A percentile compares a stretch with the other conserved stretches of the same genome.
These are phyloP conservation scores for Calliopum simillimum DNA, from an alignment of 2,888 invertebrate genomes.

Conservation along the genomic window DNA sequence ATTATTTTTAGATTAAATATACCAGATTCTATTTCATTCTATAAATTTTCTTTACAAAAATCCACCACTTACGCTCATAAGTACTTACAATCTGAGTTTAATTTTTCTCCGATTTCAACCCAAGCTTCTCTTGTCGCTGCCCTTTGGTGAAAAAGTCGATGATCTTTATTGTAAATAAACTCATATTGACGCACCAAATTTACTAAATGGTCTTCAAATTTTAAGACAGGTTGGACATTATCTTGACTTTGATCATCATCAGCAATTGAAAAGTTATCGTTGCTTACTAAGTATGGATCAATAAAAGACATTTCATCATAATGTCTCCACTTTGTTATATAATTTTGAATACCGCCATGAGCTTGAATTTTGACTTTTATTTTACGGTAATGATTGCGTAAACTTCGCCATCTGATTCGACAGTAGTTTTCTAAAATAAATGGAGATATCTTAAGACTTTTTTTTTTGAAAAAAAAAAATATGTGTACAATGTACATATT, in stretches of 20 bases:
- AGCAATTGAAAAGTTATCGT: not conserved
- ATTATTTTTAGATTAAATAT: too few relatives aligned
- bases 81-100: constrained; percentile 2
- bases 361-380: not conserved
- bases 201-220: constrained; percentile 12
- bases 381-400: not conserved
- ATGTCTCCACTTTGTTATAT: constrained; percentile 17
- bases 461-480: not conserved
- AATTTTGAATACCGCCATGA: constrained; percentile 1
- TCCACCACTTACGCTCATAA: too few relatives aligned
- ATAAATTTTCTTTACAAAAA: too few relatives aligned
- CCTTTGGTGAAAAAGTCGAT: constrained; percentile 3
- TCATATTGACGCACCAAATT: constrained; percentile 14
- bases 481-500: too few relatives aligned
- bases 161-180: not conserved
- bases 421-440: not conserved
- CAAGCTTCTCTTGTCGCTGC: constrained; percentile 1
- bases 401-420: not conserved
- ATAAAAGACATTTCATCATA: constrained; percentile 16
- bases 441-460: not conserved
- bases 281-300: not conserved
- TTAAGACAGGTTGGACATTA: not conserved
- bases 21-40: not conserved
- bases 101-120: not conserved
- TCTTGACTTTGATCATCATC: not conserved